phyloP scores from a whole-genome alignment of 2,888 invertebrate genomes.

The Atrina japonica region DNA sequence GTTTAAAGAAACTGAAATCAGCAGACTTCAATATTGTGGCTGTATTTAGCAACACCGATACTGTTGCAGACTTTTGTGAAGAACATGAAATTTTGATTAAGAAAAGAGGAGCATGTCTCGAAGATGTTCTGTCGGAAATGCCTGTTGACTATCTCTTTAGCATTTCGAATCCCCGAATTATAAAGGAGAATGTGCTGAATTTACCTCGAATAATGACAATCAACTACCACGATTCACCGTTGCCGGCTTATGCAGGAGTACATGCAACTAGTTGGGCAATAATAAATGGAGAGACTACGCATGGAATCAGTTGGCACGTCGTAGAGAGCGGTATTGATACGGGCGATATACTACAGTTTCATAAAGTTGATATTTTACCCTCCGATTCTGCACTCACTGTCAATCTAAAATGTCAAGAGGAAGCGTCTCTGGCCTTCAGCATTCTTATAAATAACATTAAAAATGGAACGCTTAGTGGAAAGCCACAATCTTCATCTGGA shows the following conservation, averaged over 20 bases:
- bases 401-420: constrained; percentile 63
- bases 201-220: constrained; percentile 54
- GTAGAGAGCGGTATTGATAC: constrained; percentile 63
- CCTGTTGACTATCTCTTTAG: constrained; percentile 59
- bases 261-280: constrained; percentile 66
- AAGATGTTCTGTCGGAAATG: constrained; percentile 38
- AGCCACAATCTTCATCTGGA: constrained; percentile 41
- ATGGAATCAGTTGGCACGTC: constrained; percentile 65
- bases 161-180: constrained; percentile 62
- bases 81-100: constrained; percentile 43
- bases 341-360: constrained; percentile 59
- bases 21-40: constrained; percentile 41
- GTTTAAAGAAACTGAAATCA: constrained; percentile 48
- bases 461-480: constrained; percentile 22
- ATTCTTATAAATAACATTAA: constrained; percentile 47
- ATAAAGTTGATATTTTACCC: constrained; percentile 48
- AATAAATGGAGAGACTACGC: constrained; percentile 54
- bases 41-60: constrained; percentile 56
- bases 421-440: constrained; percentile 52
- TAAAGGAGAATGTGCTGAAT: constrained; percentile 51
- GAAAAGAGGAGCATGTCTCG: constrained; percentile 46
- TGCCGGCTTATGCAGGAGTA: constrained; percentile 64
- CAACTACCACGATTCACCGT: constrained; percentile 64
- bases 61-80: constrained; percentile 44
- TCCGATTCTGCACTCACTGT: constrained; percentile 60